phyloP scores from a whole-genome alignment of 2,113 vertebrate species.

The Morphnarchus princeps region DNA sequence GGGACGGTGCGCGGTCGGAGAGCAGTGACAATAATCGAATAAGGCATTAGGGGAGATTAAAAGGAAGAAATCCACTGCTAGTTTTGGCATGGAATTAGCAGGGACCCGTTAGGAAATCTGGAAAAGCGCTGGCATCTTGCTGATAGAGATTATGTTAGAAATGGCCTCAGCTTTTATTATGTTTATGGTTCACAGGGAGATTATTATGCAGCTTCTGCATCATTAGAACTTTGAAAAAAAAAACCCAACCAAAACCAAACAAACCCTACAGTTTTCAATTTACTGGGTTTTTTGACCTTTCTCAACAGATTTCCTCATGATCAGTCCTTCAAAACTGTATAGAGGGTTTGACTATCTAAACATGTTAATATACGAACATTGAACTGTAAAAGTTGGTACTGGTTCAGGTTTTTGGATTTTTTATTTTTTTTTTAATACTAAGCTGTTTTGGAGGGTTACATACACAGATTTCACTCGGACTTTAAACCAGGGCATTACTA shows the following conservation, averaged over 20 bases:
- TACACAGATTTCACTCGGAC: neutral
- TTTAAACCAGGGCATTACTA: conserved; percentile 29
- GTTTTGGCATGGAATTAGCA: conserved; percentile 82
- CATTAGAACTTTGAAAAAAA: neutral
- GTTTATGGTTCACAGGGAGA: conserved; percentile 72
- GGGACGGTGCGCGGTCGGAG: conserved; percentile 75
- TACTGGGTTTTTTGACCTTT: neutral
- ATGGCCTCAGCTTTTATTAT: conserved; percentile 73
- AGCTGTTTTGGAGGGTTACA: neutral
- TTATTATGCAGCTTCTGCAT: conserved; percentile 58
- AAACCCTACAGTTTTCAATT: neutral
- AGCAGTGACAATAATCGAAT: conserved; percentile 81
- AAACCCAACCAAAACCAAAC: too few species aligned
- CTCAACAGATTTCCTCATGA: neutral
- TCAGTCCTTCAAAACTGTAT: neutral
- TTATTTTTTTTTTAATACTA: neutral
- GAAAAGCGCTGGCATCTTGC: conserved; percentile 75
- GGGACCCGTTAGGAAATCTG: conserved; percentile 77
- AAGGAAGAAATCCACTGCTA: conserved; percentile 81
- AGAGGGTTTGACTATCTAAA: neutral
- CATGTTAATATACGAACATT: too few species aligned
- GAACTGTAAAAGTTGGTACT: neutral
- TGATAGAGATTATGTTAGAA: conserved; percentile 77
- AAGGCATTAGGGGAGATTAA: conserved; percentile 83
- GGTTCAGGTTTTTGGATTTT: neutral